phyloP scores from a whole-genome alignment of 2,113 vertebrate species.

The Ailuropoda melanoleuca region DNA sequence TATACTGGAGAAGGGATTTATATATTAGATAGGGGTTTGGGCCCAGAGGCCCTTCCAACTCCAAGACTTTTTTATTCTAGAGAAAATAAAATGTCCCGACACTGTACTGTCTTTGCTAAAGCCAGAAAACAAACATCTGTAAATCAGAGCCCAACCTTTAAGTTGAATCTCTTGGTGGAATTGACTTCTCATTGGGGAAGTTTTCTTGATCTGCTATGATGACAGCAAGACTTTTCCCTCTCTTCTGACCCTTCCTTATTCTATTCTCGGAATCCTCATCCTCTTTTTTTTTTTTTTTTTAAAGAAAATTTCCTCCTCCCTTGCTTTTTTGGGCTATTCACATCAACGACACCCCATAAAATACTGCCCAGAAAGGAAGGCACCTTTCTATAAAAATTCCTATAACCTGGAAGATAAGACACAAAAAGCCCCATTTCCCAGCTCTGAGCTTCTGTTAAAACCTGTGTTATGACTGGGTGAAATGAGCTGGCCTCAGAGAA shows the following conservation, averaged over 20 bases:
- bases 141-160: background rate
- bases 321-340: background rate
- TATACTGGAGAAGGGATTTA: background rate
- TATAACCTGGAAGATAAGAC: background rate
- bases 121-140: background rate
- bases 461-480: slow-evolving; percentile 49
- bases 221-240: background rate
- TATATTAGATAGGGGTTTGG: background rate
- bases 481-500: slow-evolving; percentile 38
- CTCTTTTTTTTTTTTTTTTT: background rate
- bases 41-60: background rate
- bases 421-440: background rate
- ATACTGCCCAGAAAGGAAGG: background rate
- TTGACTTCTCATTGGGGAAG: background rate
- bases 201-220: background rate
- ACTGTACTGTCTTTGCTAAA: background rate
- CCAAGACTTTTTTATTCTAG: background rate
- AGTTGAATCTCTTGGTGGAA: background rate
- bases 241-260: background rate
- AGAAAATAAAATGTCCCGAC: background rate
- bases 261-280: background rate
- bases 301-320: background rate
- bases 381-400: background rate
- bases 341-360: background rate
- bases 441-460: slow-evolving; percentile 9